phyloP scores from a whole-genome alignment of 2,888 invertebrate species.

The Pristionchus entomophagus region DNA sequence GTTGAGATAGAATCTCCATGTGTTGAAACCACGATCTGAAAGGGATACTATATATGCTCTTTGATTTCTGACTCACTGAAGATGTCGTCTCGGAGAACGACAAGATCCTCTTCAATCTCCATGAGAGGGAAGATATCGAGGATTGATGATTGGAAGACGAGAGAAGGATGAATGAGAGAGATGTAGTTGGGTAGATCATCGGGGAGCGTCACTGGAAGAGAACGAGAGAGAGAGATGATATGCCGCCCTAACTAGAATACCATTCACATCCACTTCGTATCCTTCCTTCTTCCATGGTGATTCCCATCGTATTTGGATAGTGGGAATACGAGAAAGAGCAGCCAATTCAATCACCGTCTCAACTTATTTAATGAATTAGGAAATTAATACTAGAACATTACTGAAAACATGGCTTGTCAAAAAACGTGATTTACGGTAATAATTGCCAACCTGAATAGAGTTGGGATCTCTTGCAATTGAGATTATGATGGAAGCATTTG shows the following conservation, averaged over 20 bases:
- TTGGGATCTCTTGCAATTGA: slow-evolving; percentile 53
- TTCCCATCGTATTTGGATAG: slow-evolving; percentile 21
- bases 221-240: too few species aligned
- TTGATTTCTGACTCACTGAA: slow-evolving; percentile 82
- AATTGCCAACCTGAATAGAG: slow-evolving; percentile 45
- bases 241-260: too few species aligned
- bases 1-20: slow-evolving; percentile 31
- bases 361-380: neutral
- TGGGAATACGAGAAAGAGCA: slow-evolving; percentile 15
- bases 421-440: neutral
- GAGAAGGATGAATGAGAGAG: slow-evolving; percentile 62
- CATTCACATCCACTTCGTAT: neutral
- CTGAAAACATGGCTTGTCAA: neutral
- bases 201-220: slow-evolving; percentile 12
- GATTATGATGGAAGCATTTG: slow-evolving; percentile 59
- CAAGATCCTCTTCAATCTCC: slow-evolving; percentile 89
- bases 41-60: neutral
- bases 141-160: slow-evolving; percentile 80
- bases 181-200: slow-evolving; percentile 58
- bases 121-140: slow-evolving; percentile 86
- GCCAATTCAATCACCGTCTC: slow-evolving; percentile 53
- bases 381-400: neutral
- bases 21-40: neutral
- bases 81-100: slow-evolving; percentile 89
- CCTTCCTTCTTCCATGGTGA: slow-evolving; percentile 15